Percentiles rank a stretch among this genome's conserved stretches.
These are phyloP conservation scores for Euura saliciscinereae DNA, from an alignment of 1,140 invertebrate genomes.

Conservation along the genomic window DNA sequence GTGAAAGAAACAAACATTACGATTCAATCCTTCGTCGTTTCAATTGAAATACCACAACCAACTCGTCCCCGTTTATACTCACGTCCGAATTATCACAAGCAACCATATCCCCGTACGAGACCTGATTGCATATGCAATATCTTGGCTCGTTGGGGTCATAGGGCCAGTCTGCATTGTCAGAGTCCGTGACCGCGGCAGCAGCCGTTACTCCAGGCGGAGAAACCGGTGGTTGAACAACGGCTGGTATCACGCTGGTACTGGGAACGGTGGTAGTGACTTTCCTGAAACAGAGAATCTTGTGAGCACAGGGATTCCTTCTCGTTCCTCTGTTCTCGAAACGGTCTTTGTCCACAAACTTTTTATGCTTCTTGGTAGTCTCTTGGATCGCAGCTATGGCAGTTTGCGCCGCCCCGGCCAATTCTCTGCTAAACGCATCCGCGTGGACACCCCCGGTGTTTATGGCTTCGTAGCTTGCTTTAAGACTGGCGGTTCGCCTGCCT, in stretches of 20 bases:
- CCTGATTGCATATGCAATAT: constrained; percentile 97
- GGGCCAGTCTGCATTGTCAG: constrained; percentile 75
- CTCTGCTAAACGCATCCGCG: constrained; percentile 64
- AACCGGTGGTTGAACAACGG: constrained; percentile 47
- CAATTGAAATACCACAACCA: neutral
- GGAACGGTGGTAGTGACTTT: constrained; percentile 54
- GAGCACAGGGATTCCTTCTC: constrained; percentile 8
- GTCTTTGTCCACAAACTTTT: constrained; percentile 58
- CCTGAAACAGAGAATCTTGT: constrained; percentile 31
- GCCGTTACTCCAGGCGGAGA: constrained; percentile 41
- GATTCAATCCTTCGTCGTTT: neutral
- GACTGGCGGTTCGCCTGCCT: constrained; percentile 88
- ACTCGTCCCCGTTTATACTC: constrained; percentile 49
- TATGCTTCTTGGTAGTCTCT: constrained; percentile 71
- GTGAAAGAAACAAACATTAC: constrained; percentile 45
- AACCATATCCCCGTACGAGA: constrained; percentile 99
- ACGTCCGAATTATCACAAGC: constrained; percentile 97
- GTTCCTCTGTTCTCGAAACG: neutral
- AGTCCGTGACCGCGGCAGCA: constrained; percentile 52
- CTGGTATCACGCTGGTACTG: constrained; percentile 50
- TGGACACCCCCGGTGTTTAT: constrained; percentile 70
- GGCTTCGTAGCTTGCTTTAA: constrained; percentile 94
- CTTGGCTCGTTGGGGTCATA: constrained; percentile 93
- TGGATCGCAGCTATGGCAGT: constrained; percentile 78
- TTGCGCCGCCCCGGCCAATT: constrained; percentile 78